A percentile compares a stretch with the other conserved stretches of the same genome.
Conservation (phyloP, 2,113 vertebrate genomes). For the Rhabdornis inornatus region DNA sequence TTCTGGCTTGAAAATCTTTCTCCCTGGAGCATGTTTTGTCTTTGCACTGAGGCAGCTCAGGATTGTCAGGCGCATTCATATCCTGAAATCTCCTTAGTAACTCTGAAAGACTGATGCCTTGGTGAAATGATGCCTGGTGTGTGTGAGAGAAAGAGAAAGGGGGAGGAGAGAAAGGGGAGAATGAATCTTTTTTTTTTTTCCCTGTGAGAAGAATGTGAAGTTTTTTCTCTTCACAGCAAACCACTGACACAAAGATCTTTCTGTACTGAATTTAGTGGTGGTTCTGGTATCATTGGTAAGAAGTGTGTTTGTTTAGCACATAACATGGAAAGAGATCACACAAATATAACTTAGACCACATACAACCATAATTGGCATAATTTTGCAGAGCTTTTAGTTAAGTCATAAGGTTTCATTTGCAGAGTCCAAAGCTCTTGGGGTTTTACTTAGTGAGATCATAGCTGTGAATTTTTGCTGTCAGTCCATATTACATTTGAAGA, state of each 20-base stretch:
- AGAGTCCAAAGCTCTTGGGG: slow-evolving; percentile 58
- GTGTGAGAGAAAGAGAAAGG: slow-evolving; percentile 29
- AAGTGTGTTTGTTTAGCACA: slow-evolving; percentile 10
- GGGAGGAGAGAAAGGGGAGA: slow-evolving; percentile 21
- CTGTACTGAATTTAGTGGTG: slow-evolving; percentile 15
- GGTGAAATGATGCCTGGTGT: slow-evolving; percentile 51
- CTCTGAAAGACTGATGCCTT: slow-evolving; percentile 65
- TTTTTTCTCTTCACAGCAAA: slow-evolving; percentile 58
- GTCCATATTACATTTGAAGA: slow-evolving; percentile 7
- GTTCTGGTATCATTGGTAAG: not conserved
- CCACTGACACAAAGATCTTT: slow-evolving; percentile 52
- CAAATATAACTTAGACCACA: not conserved
- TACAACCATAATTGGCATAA: not conserved
- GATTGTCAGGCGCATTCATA: slow-evolving; percentile 63
- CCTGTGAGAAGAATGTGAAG: slow-evolving; percentile 58
- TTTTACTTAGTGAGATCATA: slow-evolving; percentile 2
- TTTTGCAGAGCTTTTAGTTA: slow-evolving; percentile 12
- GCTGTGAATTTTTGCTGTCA: slow-evolving; percentile 46
- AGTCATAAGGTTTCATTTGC: slow-evolving; percentile 12
- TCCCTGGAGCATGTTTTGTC: slow-evolving; percentile 70
- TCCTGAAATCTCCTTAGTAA: slow-evolving; percentile 55
- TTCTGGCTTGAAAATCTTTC: slow-evolving; percentile 55
- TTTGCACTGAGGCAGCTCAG: slow-evolving; percentile 74
- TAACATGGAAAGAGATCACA: not conserved
- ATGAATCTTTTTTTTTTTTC: not conserved